Conservation (phyloP, 2,888 invertebrate genomes). For the Drosophila nigricruria region DNA sequence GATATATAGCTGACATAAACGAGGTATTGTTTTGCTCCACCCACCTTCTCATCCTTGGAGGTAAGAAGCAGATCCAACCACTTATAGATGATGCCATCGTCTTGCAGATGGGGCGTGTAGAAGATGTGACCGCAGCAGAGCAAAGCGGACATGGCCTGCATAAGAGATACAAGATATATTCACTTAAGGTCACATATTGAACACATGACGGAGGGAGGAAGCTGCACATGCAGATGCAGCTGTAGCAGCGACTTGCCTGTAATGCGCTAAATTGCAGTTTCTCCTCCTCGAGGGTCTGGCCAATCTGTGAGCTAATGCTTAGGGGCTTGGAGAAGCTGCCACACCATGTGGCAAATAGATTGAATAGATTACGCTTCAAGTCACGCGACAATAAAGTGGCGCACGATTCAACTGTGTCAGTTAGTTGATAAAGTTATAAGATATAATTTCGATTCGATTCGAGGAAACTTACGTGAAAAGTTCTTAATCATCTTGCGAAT, state of each 20-base stretch:
- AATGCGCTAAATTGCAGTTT: constrained; percentile 88
- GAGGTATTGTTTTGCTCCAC: background rate
- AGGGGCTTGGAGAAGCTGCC: constrained; percentile 93
- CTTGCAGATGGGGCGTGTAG: constrained; percentile 92
- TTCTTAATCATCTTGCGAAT: constrained; percentile 96
- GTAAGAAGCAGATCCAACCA: constrained; percentile 97
- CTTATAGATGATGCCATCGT: constrained; percentile 96
- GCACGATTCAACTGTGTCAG: constrained; percentile 92
- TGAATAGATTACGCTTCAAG: constrained; percentile 94
- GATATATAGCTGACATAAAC: background rate
- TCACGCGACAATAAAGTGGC: constrained; percentile 94
- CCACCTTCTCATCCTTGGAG: constrained; percentile 94
- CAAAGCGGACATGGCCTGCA: constrained; percentile 97
- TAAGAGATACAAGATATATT: background rate
- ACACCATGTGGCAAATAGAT: constrained; percentile 97
- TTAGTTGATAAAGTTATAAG: background rate
- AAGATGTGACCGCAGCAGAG: constrained; percentile 98
- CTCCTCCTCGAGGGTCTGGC: constrained; percentile 86
- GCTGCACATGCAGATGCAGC: background rate
- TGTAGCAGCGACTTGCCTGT: constrained; percentile 81
- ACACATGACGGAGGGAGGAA: background rate
- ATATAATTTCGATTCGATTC: background rate
- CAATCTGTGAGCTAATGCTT: constrained; percentile 85
- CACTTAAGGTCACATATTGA: background rate
- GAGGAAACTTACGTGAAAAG: constrained; percentile 91